phyloP scores from a whole-genome alignment of 2,888 invertebrate species.

The Cephus nigrinus region DNA sequence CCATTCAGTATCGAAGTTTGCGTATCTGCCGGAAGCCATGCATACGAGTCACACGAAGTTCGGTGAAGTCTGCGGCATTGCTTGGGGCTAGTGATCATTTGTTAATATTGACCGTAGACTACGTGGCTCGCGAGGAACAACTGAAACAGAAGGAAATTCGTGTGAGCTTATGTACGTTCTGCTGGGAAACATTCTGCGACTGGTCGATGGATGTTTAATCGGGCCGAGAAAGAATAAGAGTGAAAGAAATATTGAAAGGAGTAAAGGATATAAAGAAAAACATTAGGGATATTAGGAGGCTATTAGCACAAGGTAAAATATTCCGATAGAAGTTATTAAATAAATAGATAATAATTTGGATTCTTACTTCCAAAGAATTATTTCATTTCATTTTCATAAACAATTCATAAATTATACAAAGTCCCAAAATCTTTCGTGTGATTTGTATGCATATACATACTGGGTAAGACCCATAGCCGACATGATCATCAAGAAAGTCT shows the following conservation, averaged over 20 bases:
- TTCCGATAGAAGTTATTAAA: no score
- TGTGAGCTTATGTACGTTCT: background rate
- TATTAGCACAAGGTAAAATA: no score
- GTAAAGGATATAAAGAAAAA: no score
- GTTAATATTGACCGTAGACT: conserved; percentile 29
- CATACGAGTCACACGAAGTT: conserved; percentile 24
- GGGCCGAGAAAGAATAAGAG: background rate
- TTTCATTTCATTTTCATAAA: no score
- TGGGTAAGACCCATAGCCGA: no score
- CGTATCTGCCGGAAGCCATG: background rate
- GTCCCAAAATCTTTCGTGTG: background rate
- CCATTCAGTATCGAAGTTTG: background rate
- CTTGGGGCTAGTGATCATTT: conserved; percentile 23
- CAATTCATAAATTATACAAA: no score
- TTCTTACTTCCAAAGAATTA: no score
- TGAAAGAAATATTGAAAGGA: no score
- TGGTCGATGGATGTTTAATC: background rate
- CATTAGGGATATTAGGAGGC: no score
- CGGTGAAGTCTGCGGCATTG: conserved; percentile 20
- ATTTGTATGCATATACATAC: no score
- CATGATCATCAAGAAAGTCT: background rate
- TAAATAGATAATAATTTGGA: no score
- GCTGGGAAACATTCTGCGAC: background rate
- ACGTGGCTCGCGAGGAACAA: conserved; percentile 21
- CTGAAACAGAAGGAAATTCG: conserved; percentile 20